Percentiles rank a stretch among this genome's conserved stretches.
Conservation (phyloP, 2,888 invertebrate genomes). For the Luperina nickerlii region DNA sequence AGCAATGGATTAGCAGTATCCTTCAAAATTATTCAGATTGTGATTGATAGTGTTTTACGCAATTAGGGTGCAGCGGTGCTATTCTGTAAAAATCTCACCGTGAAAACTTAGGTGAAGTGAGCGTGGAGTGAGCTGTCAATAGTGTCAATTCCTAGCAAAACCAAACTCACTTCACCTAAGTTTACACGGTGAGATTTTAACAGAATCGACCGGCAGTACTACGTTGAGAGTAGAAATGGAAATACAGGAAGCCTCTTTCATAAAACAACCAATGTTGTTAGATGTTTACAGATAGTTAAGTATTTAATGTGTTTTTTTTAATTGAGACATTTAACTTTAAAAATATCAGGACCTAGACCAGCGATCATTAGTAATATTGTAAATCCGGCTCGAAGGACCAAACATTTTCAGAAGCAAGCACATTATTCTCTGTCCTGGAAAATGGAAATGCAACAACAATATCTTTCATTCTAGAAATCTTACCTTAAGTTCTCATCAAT, state of each 20-base stretch:
- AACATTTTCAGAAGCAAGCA: background rate
- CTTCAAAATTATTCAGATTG: background rate
- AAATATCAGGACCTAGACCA: background rate
- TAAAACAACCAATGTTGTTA: background rate
- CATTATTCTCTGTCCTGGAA: background rate
- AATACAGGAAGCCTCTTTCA: background rate
- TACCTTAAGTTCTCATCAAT: background rate
- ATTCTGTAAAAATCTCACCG: too few relatives aligned
- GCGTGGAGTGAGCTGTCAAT: too few relatives aligned
- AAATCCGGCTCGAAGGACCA: constrained; percentile 27
- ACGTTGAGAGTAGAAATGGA: background rate
- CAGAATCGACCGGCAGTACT: too few relatives aligned
- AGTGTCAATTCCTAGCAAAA: too few relatives aligned
- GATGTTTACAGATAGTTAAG: background rate
- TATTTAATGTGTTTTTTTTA: background rate
- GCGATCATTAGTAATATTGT: background rate
- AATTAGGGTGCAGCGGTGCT: background rate
- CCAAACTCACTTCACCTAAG: too few relatives aligned
- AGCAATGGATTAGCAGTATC: background rate
- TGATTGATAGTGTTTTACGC: too few relatives aligned
- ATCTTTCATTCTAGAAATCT: background rate
- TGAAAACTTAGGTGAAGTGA: too few relatives aligned
- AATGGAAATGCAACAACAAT: background rate
- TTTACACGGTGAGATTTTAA: too few relatives aligned
- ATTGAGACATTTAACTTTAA: background rate